Evolutionary conservation across 92 coral and sea anemone species (phyloP).

Genomic region (Pocillopora grandis): DNA sequence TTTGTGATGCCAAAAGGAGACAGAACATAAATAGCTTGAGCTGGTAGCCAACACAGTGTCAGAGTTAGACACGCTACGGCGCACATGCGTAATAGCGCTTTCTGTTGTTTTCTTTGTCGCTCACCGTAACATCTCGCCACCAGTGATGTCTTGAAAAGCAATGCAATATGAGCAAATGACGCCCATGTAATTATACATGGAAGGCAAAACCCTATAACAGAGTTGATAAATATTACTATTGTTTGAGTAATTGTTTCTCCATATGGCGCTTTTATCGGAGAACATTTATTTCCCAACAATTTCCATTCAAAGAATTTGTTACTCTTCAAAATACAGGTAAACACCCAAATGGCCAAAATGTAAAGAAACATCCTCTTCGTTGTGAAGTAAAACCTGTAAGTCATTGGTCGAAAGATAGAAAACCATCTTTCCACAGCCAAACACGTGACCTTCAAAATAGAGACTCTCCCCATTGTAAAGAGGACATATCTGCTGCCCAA

Average conservation of each 20-base stretch:
- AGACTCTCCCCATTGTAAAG: slow-evolving; percentile 61
- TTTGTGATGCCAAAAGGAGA: slow-evolving; percentile 53
- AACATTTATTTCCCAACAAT: slow-evolving; percentile 6
- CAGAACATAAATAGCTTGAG: slow-evolving; percentile 60
- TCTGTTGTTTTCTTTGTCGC: slow-evolving; percentile 27
- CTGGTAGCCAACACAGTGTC: slow-evolving; percentile 82
- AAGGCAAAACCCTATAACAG: slow-evolving; percentile 51
- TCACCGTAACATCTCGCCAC: background rate
- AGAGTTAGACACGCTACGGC: slow-evolving; percentile 54
- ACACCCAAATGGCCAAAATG: slow-evolving; percentile 51
- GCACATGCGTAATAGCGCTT: slow-evolving; percentile 62
- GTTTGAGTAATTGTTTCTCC: slow-evolving; percentile 36
- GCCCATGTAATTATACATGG: slow-evolving; percentile 67
- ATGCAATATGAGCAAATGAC: slow-evolving; percentile 52
- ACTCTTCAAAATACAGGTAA: slow-evolving; percentile 43
- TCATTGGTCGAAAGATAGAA: slow-evolving; percentile 59
- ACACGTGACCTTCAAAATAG: slow-evolving; percentile 63
- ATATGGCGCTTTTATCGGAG: slow-evolving; percentile 22
- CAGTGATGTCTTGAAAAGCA: slow-evolving; percentile 53
- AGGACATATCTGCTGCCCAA: slow-evolving; percentile 63
- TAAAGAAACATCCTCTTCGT: slow-evolving; percentile 28
- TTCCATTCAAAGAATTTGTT: slow-evolving; percentile 57
- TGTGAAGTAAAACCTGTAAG: slow-evolving; percentile 37
- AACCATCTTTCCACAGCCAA: slow-evolving; percentile 86
- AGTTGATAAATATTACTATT: slow-evolving; percentile 16